Percentiles rank a stretch among this genome's conserved stretches.
These are phyloP conservation scores for Musca vetustissima DNA, from an alignment of 1,140 invertebrate species.

Conservation along the genomic window DNA sequence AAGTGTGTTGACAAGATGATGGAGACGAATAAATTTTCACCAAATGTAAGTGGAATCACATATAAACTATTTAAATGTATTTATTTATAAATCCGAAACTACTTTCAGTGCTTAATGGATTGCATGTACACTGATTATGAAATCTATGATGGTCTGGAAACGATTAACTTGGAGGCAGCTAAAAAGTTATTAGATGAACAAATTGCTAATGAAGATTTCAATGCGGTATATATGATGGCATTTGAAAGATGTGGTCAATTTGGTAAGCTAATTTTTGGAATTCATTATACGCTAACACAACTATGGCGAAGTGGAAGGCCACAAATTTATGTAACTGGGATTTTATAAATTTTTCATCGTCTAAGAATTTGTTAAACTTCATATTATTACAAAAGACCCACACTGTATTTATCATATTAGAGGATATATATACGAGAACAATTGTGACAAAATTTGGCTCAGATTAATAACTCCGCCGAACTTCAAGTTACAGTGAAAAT, in stretches of 20 bases:
- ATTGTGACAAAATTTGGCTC: too few relatives aligned
- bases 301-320: too few relatives aligned
- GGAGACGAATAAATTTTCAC: neutral
- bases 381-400: too few relatives aligned
- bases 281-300: too few relatives aligned
- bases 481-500: too few relatives aligned
- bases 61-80: neutral
- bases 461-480: too few relatives aligned
- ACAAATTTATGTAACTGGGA: too few relatives aligned
- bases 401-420: too few relatives aligned
- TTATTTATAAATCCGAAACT: neutral
- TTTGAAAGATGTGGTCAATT: conserved; percentile 11
- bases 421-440: too few relatives aligned
- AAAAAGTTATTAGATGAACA: conserved; percentile 7
- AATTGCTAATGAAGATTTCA: neutral
- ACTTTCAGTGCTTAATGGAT: neutral
- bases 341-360: too few relatives aligned
- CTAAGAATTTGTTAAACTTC: too few relatives aligned
- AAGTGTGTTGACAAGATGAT: neutral
- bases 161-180: neutral
- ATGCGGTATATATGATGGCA: neutral
- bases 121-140: conserved; percentile 14
- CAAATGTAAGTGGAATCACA: neutral
- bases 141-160: conserved; percentile 3
- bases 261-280: neutral